These are phyloP conservation scores for Anolis apletophallus DNA, from an alignment of 2,797 vertebrate species.

Conservation along the genomic window DNA sequence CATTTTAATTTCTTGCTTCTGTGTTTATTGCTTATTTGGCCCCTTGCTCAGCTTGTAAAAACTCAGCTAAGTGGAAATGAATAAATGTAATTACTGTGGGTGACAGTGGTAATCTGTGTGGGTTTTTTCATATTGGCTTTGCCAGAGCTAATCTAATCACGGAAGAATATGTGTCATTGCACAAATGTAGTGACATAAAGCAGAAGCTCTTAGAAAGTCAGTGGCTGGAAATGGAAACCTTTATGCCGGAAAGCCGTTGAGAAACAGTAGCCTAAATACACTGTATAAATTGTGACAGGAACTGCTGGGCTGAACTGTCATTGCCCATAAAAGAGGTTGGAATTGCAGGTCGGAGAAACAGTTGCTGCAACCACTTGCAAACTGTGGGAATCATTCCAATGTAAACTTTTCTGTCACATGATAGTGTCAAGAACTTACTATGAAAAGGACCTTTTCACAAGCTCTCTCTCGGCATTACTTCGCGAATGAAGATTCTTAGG, in stretches of 20 bases:
- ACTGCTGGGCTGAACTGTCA: neutral
- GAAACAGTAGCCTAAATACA: neutral
- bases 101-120: constrained; percentile 88
- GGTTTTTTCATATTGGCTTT: constrained; percentile 87
- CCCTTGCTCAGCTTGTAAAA: constrained; percentile 88
- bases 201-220: constrained; percentile 77
- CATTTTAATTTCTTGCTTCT: constrained; percentile 91
- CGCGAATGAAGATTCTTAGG: too few relatives aligned
- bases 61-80: constrained; percentile 89
- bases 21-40: constrained; percentile 90
- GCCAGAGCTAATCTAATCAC: constrained; percentile 87
- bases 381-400: neutral
- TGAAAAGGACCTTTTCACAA: neutral
- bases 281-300: neutral
- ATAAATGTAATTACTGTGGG: constrained; percentile 89
- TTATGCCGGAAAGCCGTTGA: neutral
- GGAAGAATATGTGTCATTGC: constrained; percentile 84
- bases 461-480: too few relatives aligned
- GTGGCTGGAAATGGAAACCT: constrained; percentile 47
- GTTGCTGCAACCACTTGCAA: neutral
- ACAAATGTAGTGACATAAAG: constrained; percentile 81
- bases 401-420: neutral
- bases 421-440: neutral
- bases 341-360: neutral
- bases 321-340: neutral